Conservation (phyloP, 1,140 invertebrate species). For the Zeugodacus cucurbitae region DNA sequence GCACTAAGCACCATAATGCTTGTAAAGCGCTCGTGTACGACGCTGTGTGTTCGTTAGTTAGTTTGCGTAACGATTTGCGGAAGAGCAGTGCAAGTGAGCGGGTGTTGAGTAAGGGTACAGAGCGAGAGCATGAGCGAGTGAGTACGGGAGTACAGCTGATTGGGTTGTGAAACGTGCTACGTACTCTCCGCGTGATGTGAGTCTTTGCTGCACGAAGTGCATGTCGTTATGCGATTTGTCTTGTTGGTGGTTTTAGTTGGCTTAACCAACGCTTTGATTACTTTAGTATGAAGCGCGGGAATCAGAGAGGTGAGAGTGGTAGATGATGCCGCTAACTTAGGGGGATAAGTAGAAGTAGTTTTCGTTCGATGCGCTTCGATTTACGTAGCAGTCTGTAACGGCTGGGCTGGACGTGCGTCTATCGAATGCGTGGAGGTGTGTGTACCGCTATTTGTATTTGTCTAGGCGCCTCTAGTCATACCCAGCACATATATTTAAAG, state of each 20-base stretch:
- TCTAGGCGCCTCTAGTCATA: neutral
- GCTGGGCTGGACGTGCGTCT: neutral
- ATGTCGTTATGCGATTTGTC: neutral
- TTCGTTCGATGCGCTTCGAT: slow-evolving; percentile 9
- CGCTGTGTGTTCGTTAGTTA: neutral
- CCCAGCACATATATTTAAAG: neutral
- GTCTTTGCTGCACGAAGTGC: neutral
- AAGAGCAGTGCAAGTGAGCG: neutral
- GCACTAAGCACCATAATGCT: neutral
- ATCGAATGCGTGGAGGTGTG: neutral
- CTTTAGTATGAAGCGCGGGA: neutral
- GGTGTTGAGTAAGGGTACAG: neutral
- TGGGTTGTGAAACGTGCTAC: neutral
- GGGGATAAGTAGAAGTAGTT: neutral
- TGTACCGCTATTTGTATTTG: neutral
- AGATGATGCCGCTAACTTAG: neutral
- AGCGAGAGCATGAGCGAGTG: too few relatives aligned
- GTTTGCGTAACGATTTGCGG: slow-evolving; percentile 9
- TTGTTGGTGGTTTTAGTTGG: slow-evolving; percentile 5
- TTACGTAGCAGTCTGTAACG: neutral
- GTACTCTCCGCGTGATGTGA: neutral
- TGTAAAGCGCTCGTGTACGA: neutral
- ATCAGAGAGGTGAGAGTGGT: neutral
- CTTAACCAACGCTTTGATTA: slow-evolving; percentile 21
- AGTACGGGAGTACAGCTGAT: neutral